Conservation (phyloP, 2,797 vertebrate species). For the Megaceryle alcyon region DNA sequence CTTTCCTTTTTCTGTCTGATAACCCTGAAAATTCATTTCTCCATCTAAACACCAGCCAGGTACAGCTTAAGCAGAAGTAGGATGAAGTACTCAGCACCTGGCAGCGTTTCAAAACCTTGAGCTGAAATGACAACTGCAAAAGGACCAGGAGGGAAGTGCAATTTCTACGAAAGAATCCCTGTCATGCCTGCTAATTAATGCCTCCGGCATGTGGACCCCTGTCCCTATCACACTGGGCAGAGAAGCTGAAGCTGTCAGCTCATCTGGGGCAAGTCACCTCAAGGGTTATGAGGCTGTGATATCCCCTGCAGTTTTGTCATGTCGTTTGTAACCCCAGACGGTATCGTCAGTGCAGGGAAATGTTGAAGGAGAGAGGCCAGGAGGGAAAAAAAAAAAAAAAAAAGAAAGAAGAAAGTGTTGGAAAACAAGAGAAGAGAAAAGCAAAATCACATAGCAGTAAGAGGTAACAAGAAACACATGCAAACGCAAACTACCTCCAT, state of each 20-base stretch:
- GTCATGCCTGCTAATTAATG: not conserved
- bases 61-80: not conserved
- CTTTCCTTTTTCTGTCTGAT: not conserved
- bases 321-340: not conserved
- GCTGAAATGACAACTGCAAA: not conserved
- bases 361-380: not conserved
- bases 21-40: not conserved
- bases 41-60: not conserved
- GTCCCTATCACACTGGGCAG: not conserved
- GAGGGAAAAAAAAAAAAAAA: not conserved
- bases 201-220: not conserved
- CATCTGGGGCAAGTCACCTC: not conserved
- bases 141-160: not conserved
- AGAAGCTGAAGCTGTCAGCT: not conserved
- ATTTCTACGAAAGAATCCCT: not conserved
- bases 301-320: not conserved
- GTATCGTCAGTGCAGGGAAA: not conserved
- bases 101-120: not conserved
- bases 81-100: not conserved
- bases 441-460: not conserved
- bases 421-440: slow-evolving; percentile 18
- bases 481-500: slow-evolving; percentile 53
- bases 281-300: not conserved
- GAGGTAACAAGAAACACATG: slow-evolving; percentile 69
- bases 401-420: not conserved